phyloP scores from a whole-genome alignment of 2,888 invertebrate genomes.

The Matsumyia berberina region DNA sequence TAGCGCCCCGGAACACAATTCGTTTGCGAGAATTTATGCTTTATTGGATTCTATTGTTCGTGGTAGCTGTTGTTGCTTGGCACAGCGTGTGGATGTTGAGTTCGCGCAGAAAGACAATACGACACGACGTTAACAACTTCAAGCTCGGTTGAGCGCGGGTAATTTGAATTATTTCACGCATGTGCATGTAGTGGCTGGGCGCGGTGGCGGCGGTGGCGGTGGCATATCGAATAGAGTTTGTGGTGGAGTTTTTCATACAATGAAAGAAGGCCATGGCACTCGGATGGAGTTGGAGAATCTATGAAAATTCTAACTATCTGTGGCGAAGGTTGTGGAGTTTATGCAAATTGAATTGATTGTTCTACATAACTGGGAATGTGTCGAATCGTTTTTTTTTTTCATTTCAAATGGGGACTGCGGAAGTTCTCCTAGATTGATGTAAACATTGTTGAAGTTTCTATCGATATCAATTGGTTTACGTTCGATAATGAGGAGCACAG shows the following conservation, averaged over 20 bases:
- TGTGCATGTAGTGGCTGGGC: slow-evolving; percentile 45
- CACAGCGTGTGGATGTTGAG: slow-evolving; percentile 39
- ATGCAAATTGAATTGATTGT: slow-evolving; percentile 26
- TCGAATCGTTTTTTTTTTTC: background rate
- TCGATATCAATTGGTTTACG: too few species aligned
- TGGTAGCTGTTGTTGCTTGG: background rate
- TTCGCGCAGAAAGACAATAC: slow-evolving; percentile 61
- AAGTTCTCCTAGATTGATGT: too few species aligned
- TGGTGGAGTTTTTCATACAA: slow-evolving; percentile 20
- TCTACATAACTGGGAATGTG: background rate
- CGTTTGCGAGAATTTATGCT: slow-evolving; percentile 69
- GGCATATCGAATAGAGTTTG: slow-evolving; percentile 5
- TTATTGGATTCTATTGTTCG: slow-evolving; percentile 73
- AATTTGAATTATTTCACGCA: slow-evolving; percentile 74
- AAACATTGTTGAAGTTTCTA: too few species aligned
- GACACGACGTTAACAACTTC: slow-evolving; percentile 75
- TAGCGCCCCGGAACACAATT: slow-evolving; percentile 74
- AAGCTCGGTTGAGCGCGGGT: slow-evolving; percentile 65
- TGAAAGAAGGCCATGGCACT: slow-evolving; percentile 3
- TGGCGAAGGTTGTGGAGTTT: background rate
- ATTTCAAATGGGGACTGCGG: too few species aligned
- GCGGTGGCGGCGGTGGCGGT: background rate
- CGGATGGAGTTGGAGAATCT: background rate
- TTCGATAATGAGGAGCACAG: too few species aligned
- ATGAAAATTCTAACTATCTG: slow-evolving; percentile 10